Evolutionary conservation across 2,797 vertebrate genomes (phyloP), one percentile per base, ranked within the genome.

Genomic region (Austrolebias charrua): DNA sequence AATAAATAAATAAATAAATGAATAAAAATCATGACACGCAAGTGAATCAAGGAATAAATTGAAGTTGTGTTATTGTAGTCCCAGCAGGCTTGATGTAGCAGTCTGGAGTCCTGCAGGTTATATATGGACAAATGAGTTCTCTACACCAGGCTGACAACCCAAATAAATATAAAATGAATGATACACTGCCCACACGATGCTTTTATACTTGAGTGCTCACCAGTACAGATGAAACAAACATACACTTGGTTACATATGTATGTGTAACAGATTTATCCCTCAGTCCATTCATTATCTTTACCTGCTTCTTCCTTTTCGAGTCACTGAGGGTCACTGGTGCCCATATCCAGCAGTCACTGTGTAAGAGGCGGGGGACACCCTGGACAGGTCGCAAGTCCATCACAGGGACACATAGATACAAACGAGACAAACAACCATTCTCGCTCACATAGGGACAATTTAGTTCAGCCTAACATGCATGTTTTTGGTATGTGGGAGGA

Each of bases 141-240:
- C n/a, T n/a, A 24, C 14, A 8, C 11, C 9, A 12, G 29, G 13
- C 33, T 54, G 38, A 55, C 49, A 31, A 46, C 35, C 50, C 24
- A 31, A 15, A 31, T 45, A 11, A 19, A 42, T 15, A 28, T n/a
- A 50, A 14, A 19, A n/a, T 46, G 42, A 59, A 44, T 50, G 13
- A 55, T 48, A 18, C 15, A 28, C 4, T 14, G 29, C 7, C n/a
- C 14, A 10, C 19, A 29, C 43, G 11, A 74, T 59, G 18, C 38
- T 50, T 49, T 46, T 10, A 3, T 14, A 43, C 42, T 60, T 45
- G 35, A 55, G 49, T 11, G 2, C 24, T 28, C 18, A 35, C 18
- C 31, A 56, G 19, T 56, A 33, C 48, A 63, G 31, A 55, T 63
- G 33, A 35, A 12, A 45, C 14, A 59, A 38, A 63, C 50, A 11